Percentiles rank a stretch among this genome's conserved stretches.
Conservation (phyloP, 2,888 invertebrate species). For the Teleiodes luculella region DNA sequence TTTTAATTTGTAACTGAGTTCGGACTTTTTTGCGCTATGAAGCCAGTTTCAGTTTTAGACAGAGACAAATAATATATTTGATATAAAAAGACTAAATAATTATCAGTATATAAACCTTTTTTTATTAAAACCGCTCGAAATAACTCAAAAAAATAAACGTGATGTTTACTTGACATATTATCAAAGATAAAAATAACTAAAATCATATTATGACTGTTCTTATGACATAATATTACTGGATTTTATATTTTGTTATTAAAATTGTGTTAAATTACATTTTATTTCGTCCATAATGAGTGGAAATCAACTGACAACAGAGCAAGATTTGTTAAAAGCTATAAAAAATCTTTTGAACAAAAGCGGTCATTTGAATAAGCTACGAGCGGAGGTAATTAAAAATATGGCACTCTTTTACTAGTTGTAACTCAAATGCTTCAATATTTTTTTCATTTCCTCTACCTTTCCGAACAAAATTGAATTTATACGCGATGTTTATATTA, state of each 20-base stretch:
- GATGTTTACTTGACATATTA: too few relatives aligned
- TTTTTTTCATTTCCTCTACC: not conserved
- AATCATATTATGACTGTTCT: too few relatives aligned
- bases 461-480: too few relatives aligned
- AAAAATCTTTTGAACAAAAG: constrained; percentile 60
- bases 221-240: not conserved
- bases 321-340: constrained; percentile 58
- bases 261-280: not conserved
- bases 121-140: not conserved
- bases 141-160: not conserved
- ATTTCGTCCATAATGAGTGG: constrained; percentile 43
- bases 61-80: too few relatives aligned
- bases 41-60: too few relatives aligned
- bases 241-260: not conserved
- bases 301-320: constrained; percentile 53
- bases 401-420: not conserved
- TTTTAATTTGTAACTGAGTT: too few relatives aligned
- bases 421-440: not conserved
- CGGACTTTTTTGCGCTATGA: too few relatives aligned
- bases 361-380: constrained; percentile 65
- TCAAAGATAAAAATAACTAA: too few relatives aligned
- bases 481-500: too few relatives aligned
- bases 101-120: not conserved
- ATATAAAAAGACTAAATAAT: too few relatives aligned
- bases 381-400: constrained; percentile 54